Base-by-base conservation (phyloP, 2,888 invertebrate genomes). In the Agriopis leucophaearia region DNA sequence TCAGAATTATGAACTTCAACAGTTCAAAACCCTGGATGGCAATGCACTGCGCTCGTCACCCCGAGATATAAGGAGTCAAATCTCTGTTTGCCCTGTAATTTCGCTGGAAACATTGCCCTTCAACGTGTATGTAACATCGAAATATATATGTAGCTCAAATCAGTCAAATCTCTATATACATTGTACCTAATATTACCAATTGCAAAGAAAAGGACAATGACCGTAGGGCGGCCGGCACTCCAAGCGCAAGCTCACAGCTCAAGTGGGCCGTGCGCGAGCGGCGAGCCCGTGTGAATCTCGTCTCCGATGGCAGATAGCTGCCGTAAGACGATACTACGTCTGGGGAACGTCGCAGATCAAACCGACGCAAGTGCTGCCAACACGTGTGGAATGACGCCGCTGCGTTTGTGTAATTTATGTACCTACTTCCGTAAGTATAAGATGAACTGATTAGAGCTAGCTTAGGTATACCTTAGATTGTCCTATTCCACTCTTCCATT, bases 261-360 rank as follows among this genome's bases (percentile, higher is more conserved):
- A 84, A 83, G 82, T 83, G 85, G 82, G 74, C 70, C 73, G 45
- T 55, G 48, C 74, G 69, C 57, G 60, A 75, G 74, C 75, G 74
- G 38, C 42, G 55, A 42, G 55, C 84, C 80, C 92, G 91, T 92
- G 92, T 91, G 93, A 92, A 88, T 85, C 79, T 79, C 80, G 79
- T 79, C 77, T 75, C 72, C 74, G 79, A 79, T 72, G 81, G 77
- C 75, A 77, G 80, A 82, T 78, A 79, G 78, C 77, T 75, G 79
- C 74, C 74, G 92, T 90, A 92, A 92, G 89, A 74, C 80, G 92
- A 92, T 86, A 92, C 87, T 81, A 76, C 80, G 92, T 92, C 93
- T 92, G 92, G 88, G 79, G 85, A 89, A 74, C 88, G 87, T 92
- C 90, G 87, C 63, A 76, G 75, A 78, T 77, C 76, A 81, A 79